Evolutionary conservation across 1,140 invertebrate species (phyloP).

Genomic region (Rhyacophila brunnea): DNA sequence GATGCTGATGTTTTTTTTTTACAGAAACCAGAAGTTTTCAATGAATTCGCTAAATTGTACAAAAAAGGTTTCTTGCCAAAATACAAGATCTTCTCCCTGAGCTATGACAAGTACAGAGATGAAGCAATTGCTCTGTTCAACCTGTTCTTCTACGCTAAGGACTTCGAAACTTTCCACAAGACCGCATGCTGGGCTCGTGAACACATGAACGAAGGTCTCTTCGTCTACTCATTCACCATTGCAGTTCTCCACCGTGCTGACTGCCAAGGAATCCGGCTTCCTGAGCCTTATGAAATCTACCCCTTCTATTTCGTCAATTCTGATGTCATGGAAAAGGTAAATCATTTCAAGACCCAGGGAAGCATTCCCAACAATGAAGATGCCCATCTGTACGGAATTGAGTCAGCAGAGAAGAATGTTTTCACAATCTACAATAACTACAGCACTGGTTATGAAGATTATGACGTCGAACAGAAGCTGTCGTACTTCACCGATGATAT

Average conservation of each 20-base stretch:
- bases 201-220: constrained; percentile 62
- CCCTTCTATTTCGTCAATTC: constrained; percentile 61
- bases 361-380: constrained; percentile 36
- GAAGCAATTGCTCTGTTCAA: constrained; percentile 51
- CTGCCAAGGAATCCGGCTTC: constrained; percentile 57
- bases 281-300: constrained; percentile 62
- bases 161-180: constrained; percentile 64
- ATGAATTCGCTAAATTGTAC: constrained; percentile 55
- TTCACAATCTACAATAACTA: constrained; percentile 55
- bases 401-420: constrained; percentile 40
- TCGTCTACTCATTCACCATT: constrained; percentile 57
- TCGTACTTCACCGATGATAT: constrained; percentile 74
- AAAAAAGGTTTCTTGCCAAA: constrained; percentile 50
- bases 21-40: constrained; percentile 51
- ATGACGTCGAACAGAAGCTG: constrained; percentile 57
- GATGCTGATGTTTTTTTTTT: background rate
- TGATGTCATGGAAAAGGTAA: constrained; percentile 56
- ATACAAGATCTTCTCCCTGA: constrained; percentile 55
- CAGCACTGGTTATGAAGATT: constrained; percentile 54
- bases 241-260: constrained; percentile 61
- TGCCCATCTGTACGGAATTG: constrained; percentile 46
- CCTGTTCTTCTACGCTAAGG: constrained; percentile 56
- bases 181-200: constrained; percentile 60
- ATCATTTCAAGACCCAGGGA: constrained; percentile 59
- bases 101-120: constrained; percentile 48